A percentile compares a stretch with the other conserved stretches of the same genome.
phyloP scores from a whole-genome alignment of 2,113 vertebrate species.

The human region GRCh38 chr9:9052501-9053000 shows the following conservation, averaged over 20 bases:
- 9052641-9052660: background rate
- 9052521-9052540: background rate
- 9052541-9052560: background rate
- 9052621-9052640: background rate
- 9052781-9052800: background rate
- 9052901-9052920: background rate
- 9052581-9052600: background rate
- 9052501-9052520: background rate
- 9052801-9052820: conserved; percentile 29
- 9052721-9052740: background rate
- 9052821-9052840: conserved; percentile 24
- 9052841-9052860: conserved; percentile 34
- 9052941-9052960: conserved; percentile 8
- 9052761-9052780: background rate
- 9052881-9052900: background rate
- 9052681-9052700: background rate
- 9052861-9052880: background rate
- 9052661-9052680: background rate
- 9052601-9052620: background rate
- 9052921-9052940: background rate
- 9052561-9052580: background rate
- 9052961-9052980: conserved; percentile 39
- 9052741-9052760: background rate
- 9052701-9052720: background rate
- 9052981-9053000: background rate